These are phyloP conservation scores for Ptychochromis oligacanthus DNA, from an alignment of 2,113 vertebrate genomes.

Conservation along the genomic window DNA sequence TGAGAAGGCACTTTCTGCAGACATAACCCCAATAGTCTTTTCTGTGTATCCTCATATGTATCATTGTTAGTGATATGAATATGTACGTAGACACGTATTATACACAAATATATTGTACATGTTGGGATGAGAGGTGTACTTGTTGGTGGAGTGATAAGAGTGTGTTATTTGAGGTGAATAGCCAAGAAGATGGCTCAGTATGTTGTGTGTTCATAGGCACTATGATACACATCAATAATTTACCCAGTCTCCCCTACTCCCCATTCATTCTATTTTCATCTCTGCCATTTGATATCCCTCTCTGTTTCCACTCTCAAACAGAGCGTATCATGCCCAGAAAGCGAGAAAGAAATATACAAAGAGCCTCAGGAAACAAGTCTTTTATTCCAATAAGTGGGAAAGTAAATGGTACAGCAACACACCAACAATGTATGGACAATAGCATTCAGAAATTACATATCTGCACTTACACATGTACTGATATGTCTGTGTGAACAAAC, in stretches of 20 bases:
- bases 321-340: conserved; percentile 44
- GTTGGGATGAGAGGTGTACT: conserved; percentile 22
- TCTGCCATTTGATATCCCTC: conserved; percentile 73
- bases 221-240: conserved; percentile 76
- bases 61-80: conserved; percentile 7
- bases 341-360: conserved; percentile 41
- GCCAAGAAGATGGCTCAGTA: conserved; percentile 47
- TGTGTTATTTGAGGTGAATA: conserved; percentile 61
- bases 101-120: conserved; percentile 34
- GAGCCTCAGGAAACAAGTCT: conserved; percentile 47
- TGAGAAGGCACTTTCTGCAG: background rate
- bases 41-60: background rate
- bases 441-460: conserved; percentile 40
- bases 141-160: conserved; percentile 48
- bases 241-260: conserved; percentile 43
- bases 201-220: conserved; percentile 61
- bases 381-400: conserved; percentile 44
- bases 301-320: conserved; percentile 60
- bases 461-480: conserved; percentile 16
- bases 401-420: conserved; percentile 28
- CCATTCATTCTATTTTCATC: conserved; percentile 75
- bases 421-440: conserved; percentile 45
- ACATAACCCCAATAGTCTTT: conserved; percentile 12
- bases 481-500: conserved; percentile 41
- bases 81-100: conserved; percentile 13